Base-by-base conservation (phyloP, 1,140 invertebrate genomes). In the Piezodorus guildinii region DNA sequence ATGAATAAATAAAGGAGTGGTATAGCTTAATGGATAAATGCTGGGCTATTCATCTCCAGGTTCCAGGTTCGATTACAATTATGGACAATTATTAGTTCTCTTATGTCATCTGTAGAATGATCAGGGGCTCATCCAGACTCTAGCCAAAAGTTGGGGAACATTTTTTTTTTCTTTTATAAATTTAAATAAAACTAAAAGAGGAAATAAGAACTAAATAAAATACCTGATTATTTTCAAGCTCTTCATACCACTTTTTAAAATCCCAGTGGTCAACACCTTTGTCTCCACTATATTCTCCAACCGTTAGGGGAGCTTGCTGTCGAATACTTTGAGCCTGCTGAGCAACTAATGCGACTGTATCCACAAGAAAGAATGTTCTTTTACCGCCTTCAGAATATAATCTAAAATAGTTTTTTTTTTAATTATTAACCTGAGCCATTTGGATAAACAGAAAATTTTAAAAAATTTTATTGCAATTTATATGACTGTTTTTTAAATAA, bases 271-370 rank as follows among this genome's bases (percentile, higher is more conserved):
- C 90, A 0, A 87, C 80, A 58, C 79, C 68, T 70, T 77, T 73
- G 21, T 77, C 76, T 2, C 83, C 82, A 65, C 70, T 76, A 63
- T 80, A 81, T 54, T 72, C 62, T 0, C 74, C 78, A 12, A 85
- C 79, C 63, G 62, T 71, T 52, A 74, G 75, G 3, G 62, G 72
- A 12, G 85, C 84, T 67, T 85, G 80, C 51, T 79, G 77, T 49
- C 71, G 68, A n/a, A 96, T 74, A 64, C 80, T 81, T 25, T 76
- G 69, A 3, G 78, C 79, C 74, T 98, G 92, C 74, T 96, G 91
- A 3, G 78, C 72, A 0, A 92, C 89, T 21, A 96, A 74, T 17
- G 86, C 80, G 1, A 93, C 85, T 21, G 85, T 91, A 70, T 89
- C 90, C 0, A 88, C 88, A 8, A 88, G 67, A 69, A 91, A 89